These are phyloP conservation scores for Scaeva pyrastri DNA, from an alignment of 2,888 invertebrate genomes.

Conservation along the genomic window DNA sequence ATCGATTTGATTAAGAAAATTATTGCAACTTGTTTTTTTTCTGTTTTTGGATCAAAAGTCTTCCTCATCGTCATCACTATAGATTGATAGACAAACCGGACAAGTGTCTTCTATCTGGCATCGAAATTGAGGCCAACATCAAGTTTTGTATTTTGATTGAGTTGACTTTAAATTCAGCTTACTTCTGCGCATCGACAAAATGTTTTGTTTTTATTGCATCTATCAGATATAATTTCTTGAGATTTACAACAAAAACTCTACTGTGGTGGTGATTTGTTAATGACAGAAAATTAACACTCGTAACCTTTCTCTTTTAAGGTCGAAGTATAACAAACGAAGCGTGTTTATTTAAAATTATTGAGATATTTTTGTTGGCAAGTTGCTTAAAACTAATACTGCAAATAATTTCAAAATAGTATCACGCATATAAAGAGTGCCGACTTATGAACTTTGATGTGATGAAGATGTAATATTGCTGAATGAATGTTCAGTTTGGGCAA, in stretches of 20 bases:
- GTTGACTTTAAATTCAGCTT: conserved; percentile 25
- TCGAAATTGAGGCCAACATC: conserved; percentile 52
- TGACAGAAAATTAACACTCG: not conserved
- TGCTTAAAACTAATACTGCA: no score
- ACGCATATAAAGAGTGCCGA: no score
- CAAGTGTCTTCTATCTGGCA: conserved; percentile 22
- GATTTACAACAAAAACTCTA: conserved; percentile 12
- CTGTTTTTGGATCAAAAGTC: conserved; percentile 7
- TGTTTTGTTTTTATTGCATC: conserved; percentile 4
- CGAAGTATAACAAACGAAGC: not conserved
- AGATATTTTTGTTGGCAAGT: not conserved
- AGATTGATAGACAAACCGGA: conserved; percentile 22
- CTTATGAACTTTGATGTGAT: no score
- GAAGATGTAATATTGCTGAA: no score
- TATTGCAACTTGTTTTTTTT: conserved; percentile 31
- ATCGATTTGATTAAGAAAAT: conserved; percentile 28
- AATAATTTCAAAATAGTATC: no score
- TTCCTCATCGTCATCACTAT: not conserved
- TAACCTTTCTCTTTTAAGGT: not conserved
- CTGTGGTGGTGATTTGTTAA: conserved; percentile 21
- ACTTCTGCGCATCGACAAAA: conserved; percentile 18
- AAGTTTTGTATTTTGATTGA: conserved; percentile 41
- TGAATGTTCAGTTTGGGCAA: no score
- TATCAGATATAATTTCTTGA: not conserved
- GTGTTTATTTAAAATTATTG: not conserved